Base-by-base conservation (phyloP, 2,888 invertebrate genomes). In the Branchipolynoe longqiensis region DNA sequence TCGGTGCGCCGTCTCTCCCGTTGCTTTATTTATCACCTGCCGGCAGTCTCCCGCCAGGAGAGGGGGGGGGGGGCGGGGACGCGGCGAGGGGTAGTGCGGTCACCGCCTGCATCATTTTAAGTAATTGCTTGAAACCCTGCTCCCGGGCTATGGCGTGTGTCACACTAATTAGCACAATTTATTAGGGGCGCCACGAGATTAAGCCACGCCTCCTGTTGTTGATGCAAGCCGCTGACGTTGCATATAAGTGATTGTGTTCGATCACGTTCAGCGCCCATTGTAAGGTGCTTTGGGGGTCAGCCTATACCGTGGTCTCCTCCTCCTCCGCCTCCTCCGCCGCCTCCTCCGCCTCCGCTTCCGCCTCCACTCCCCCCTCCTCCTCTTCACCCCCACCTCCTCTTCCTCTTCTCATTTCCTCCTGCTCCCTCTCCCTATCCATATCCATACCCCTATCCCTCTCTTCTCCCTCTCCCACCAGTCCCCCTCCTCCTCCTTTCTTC, bases 101-200 rank as follows among this genome's bases (percentile, higher is more conserved):
- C n/a, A n/a, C 48, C 78, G 54, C 28, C 78, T 78, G 28, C 78
- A 78, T 78, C 78, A 78, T 78, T 54, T 78, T 78, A 78, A 78
- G 48, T 78, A 78, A 78, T 78, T 41, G 78, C 78, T 14, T 78
- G 78, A 48, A 78, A 78, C 78, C 78, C 18, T 33, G 69, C 69
- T n/a, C 1, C 31, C 48, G 25, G n/a, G 41, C 78, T 78, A 12
- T 48, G 48, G 25, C 48, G 54, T 25, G 8, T 78, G 41, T n/a
- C 41, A 33, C 36, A 12, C 22, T 78, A 78, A 78, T 78, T 78
- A 78, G 41, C 78, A 48, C 25, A 48, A 78, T 78, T 78, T 48
- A 78, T 78, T 54, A 48, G 48, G 78, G n/a, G 58, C 8, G 58
- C 58, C 12, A 12, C 18, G 8, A 48, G 69, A 31, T 38, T 18